phyloP scores from a whole-genome alignment of 2,797 vertebrate species.

The Astyanax mexicanus region DNA sequence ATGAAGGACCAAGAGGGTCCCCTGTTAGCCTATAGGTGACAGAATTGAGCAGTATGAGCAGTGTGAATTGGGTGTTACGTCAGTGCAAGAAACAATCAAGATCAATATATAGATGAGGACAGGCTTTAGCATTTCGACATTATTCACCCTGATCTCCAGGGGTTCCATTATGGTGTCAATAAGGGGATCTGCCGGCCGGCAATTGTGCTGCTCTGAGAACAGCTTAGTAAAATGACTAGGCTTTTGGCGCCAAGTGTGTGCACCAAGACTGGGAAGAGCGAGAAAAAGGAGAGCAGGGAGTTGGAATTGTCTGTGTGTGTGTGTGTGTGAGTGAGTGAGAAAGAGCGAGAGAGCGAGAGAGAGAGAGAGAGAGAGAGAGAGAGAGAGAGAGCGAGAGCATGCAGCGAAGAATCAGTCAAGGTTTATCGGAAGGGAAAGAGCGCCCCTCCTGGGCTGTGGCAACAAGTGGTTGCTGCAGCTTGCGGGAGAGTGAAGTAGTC shows the following conservation, averaged over 20 bases:
- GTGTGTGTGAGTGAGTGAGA: too few species aligned
- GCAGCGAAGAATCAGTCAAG: not conserved
- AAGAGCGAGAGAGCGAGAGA: too few species aligned
- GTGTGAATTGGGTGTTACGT: not conserved
- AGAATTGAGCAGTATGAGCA: not conserved
- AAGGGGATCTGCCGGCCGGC: not conserved
- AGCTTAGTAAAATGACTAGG: too few species aligned
- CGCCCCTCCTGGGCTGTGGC: constrained; percentile 49
- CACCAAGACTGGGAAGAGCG: not conserved
- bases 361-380: too few species aligned
- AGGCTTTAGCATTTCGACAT: not conserved
- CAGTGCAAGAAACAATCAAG: not conserved
- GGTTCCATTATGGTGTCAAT: constrained; percentile 1
- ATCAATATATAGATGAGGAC: not conserved
- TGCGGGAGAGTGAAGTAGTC: not conserved
- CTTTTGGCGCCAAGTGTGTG: not conserved
- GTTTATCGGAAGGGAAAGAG: constrained; percentile 37
- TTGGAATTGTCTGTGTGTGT: too few species aligned
- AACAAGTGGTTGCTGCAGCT: constrained; percentile 58
- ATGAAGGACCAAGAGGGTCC: not conserved
- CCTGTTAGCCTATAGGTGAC: not conserved
- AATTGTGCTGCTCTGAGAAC: not conserved
- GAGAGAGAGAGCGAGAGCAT: not conserved
- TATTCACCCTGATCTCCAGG: not conserved
- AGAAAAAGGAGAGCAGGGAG: not conserved